Conservation (phyloP, 2,797 vertebrate species). For the Hylomyscus alleni region DNA sequence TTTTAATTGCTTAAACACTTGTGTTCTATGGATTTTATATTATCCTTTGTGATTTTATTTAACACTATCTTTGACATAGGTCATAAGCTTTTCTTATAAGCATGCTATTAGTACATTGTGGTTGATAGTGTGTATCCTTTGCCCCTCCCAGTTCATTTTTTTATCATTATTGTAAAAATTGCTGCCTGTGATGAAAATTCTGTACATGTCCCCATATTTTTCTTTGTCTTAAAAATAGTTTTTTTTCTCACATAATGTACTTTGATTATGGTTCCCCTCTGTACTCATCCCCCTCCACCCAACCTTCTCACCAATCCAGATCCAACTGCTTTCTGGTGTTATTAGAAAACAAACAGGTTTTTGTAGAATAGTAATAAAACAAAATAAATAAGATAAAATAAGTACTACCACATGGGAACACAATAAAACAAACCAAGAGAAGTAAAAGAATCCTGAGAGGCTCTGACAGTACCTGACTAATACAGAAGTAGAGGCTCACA, state of each 20-base stretch:
- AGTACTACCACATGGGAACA: neutral
- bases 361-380: neutral
- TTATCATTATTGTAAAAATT: conserved; percentile 11
- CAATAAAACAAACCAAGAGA: neutral
- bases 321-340: neutral
- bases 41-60: neutral
- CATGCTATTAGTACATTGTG: neutral
- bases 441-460: neutral
- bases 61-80: neutral
- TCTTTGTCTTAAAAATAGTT: neutral
- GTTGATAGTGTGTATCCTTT: neutral
- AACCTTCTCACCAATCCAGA: neutral
- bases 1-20: conserved; percentile 40
- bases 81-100: neutral
- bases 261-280: neutral
- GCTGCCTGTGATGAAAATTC: neutral
- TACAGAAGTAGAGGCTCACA: too few species aligned
- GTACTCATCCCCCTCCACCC: neutral
- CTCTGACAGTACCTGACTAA: too few species aligned
- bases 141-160: neutral
- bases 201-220: neutral
- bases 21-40: neutral
- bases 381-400: neutral
- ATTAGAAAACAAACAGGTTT: neutral
- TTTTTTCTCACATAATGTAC: neutral